These are phyloP conservation scores for Urocolius indicus DNA, from an alignment of 2,113 vertebrate species.

Conservation along the genomic window DNA sequence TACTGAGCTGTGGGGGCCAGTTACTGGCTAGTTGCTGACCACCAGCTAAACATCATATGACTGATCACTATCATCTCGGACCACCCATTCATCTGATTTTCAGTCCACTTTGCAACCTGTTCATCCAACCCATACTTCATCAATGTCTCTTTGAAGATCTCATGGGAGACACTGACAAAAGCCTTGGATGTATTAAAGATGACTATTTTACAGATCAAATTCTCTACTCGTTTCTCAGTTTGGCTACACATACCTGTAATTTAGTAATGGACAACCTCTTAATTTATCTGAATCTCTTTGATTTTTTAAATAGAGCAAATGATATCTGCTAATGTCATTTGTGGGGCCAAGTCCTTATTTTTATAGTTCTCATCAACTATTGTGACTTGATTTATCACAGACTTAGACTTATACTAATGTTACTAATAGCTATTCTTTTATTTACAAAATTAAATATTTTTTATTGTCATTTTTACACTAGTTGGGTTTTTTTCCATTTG, in stretches of 20 bases:
- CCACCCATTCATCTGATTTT: background rate
- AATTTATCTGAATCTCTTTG: background rate
- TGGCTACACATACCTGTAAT: background rate
- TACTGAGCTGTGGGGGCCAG: background rate
- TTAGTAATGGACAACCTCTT: background rate
- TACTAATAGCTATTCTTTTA: background rate
- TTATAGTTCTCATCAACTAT: background rate
- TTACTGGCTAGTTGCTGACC: background rate
- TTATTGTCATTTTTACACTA: background rate
- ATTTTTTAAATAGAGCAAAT: background rate
- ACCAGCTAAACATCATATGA: background rate
- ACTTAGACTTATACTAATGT: background rate
- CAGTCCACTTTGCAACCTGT: background rate
- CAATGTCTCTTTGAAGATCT: background rate
- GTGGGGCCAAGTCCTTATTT: background rate
- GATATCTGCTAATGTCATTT: background rate
- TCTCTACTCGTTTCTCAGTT: background rate
- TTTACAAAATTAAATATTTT: background rate
- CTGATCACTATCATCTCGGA: background rate
- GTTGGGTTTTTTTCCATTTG: background rate
- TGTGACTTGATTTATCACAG: background rate
- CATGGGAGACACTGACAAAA: background rate
- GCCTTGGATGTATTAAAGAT: background rate
- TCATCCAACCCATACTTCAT: background rate
- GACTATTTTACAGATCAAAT: background rate